Percentiles rank a stretch among this genome's conserved stretches.
phyloP scores from a whole-genome alignment of 2,113 vertebrate genomes.

The Sus scrofa region DNA sequence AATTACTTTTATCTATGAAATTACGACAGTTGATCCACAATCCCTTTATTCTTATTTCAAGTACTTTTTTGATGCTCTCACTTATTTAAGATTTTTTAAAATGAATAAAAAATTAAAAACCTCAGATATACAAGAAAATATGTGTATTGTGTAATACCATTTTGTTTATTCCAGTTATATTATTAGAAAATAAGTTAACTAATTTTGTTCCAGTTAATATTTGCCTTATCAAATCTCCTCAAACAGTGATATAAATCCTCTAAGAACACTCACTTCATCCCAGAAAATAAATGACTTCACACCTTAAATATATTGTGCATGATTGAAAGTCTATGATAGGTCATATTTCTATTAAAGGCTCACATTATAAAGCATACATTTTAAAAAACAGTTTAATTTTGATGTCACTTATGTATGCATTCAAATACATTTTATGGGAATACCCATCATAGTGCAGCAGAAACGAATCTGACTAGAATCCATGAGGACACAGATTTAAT shows the following conservation, averaged over 20 bases:
- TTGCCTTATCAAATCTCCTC: background rate
- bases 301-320: background rate
- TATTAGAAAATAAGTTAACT: background rate
- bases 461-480: too few relatives aligned
- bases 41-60: background rate
- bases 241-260: background rate
- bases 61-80: background rate
- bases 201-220: conserved; percentile 61
- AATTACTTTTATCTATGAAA: background rate
- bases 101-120: background rate
- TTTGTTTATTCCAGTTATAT: conserved; percentile 31
- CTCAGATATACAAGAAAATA: background rate
- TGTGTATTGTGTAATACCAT: background rate
- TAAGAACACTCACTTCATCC: conserved; percentile 40
- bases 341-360: background rate
- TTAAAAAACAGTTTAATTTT: conserved; percentile 42
- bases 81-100: background rate
- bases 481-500: too few relatives aligned
- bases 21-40: background rate
- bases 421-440: background rate
- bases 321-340: background rate
- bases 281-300: conserved; percentile 52
- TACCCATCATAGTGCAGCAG: too few relatives aligned
- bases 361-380: background rate
- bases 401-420: background rate